Evolutionary conservation across 2,888 invertebrate species (phyloP).

Genomic region (Cancer borealis): DNA sequence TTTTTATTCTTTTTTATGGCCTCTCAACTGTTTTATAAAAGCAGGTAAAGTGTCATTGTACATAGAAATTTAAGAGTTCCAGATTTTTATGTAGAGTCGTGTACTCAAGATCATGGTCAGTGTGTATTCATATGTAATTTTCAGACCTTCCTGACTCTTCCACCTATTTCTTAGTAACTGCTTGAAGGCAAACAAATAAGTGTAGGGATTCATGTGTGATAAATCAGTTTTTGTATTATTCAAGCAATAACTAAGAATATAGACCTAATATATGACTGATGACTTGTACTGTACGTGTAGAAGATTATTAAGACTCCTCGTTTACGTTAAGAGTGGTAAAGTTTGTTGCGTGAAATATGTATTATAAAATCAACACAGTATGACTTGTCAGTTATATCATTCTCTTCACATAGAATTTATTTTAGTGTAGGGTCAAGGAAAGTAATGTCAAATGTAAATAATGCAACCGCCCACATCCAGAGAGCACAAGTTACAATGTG

Average conservation of each 20-base stretch:
- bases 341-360: conserved; percentile 48
- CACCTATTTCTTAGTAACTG: conserved; percentile 70
- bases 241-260: conserved; percentile 71
- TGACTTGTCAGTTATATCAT: conserved; percentile 68
- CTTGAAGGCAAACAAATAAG: conserved; percentile 57
- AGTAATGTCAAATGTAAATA: conserved; percentile 68
- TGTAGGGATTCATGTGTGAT: conserved; percentile 39
- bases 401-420: conserved; percentile 70
- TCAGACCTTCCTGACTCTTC: conserved; percentile 71
- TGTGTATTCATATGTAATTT: conserved; percentile 74
- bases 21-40: conserved; percentile 71
- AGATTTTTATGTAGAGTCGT: conserved; percentile 74
- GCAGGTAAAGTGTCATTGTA: conserved; percentile 72
- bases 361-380: conserved; percentile 50
- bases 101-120: conserved; percentile 75
- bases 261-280: conserved; percentile 66
- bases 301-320: conserved; percentile 44
- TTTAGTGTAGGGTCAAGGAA: conserved; percentile 72
- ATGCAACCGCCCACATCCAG: conserved; percentile 69
- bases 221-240: conserved; percentile 50
- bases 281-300: conserved; percentile 54
- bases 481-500: conserved; percentile 71
- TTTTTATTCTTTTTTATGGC: conserved; percentile 61
- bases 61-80: conserved; percentile 75
- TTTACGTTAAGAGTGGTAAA: conserved; percentile 52